Evolutionary conservation across 2,888 invertebrate species (phyloP).

Genomic region (Sepiola atlantica): DNA sequence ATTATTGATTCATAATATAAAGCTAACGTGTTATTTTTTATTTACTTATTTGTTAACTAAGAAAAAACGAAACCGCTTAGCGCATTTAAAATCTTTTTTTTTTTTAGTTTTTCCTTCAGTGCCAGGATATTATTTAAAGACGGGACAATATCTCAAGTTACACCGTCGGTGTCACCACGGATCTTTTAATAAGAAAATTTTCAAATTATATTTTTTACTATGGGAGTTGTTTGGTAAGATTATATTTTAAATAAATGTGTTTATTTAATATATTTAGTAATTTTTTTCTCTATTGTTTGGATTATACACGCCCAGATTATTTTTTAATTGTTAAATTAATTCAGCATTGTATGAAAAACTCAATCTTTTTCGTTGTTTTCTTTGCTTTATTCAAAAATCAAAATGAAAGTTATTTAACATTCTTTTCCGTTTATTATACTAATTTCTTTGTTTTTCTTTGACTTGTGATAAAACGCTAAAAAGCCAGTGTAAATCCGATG

Average conservation of each 20-base stretch:
- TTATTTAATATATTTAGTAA: neutral
- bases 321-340: neutral
- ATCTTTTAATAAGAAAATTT: neutral
- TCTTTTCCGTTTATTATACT: too few species aligned
- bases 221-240: constrained; percentile 32
- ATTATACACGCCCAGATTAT: neutral
- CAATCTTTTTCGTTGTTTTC: neutral
- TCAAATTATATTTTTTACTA: neutral
- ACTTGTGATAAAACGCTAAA: too few species aligned
- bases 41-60: too few species aligned
- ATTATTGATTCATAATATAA: too few species aligned
- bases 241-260: neutral
- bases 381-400: too few species aligned
- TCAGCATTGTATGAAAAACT: neutral
- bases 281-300: neutral
- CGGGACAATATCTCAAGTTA: neutral
- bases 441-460: too few species aligned
- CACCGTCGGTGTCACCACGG: neutral
- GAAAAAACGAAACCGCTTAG: too few species aligned
- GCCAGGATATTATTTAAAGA: neutral
- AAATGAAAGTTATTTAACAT: too few species aligned
- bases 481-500: too few species aligned
- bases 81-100: too few species aligned
- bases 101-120: neutral
- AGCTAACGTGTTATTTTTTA: too few species aligned